Conservation (phyloP, 2,113 vertebrate genomes). For the Vicugna pacos region DNA sequence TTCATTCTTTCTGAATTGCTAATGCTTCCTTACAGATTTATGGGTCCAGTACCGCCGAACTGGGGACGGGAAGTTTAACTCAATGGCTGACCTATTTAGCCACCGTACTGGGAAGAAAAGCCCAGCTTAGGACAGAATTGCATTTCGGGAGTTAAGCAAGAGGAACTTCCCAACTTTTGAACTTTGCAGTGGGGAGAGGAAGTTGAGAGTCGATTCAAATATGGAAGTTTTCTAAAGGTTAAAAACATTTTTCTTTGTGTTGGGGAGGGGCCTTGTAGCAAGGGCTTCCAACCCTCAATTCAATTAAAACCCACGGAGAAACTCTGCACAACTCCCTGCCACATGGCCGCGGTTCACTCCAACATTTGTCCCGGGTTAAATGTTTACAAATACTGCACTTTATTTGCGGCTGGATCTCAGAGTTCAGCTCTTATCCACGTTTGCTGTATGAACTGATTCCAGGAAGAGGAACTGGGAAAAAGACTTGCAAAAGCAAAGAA, state of each 20-base stretch:
- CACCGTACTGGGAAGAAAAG: not conserved
- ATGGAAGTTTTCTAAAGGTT: not conserved
- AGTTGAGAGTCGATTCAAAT: not conserved
- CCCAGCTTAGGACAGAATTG: not conserved
- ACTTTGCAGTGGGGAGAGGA: not conserved
- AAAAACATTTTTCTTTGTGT: not conserved
- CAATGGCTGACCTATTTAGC: not conserved
- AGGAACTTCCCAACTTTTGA: not conserved
- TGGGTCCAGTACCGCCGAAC: not conserved
- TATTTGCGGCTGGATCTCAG: slow-evolving; percentile 23
- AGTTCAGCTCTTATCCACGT: not conserved
- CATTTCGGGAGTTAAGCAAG: not conserved
- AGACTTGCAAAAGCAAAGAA: not conserved
- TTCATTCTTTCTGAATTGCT: slow-evolving; percentile 18
- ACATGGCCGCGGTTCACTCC: not conserved
- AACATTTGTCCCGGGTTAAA: not conserved
- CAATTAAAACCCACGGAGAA: slow-evolving; percentile 41
- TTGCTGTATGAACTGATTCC: not conserved
- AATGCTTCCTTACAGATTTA: not conserved
- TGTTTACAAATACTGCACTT: slow-evolving; percentile 34
- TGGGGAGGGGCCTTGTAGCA: not conserved
- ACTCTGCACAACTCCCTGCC: not conserved
- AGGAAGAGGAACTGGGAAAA: slow-evolving; percentile 23
- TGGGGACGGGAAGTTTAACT: not conserved
- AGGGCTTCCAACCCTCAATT: not conserved